Conservation (phyloP, 2,113 vertebrate genomes). For the Nerophis lumbriciformis region DNA sequence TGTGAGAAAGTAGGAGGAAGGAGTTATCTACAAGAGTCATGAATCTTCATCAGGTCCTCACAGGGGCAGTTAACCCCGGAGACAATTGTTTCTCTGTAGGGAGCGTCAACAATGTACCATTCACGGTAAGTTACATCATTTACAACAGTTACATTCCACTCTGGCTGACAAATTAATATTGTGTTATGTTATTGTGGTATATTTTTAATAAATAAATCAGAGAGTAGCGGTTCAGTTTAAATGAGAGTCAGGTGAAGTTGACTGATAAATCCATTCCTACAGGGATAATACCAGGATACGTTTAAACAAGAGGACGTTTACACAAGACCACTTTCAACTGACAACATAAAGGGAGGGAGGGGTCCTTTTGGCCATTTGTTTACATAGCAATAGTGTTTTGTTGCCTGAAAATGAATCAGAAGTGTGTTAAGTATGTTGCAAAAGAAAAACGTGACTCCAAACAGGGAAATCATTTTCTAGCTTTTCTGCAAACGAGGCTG, state of each 20-base stretch:
- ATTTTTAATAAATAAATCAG: neutral
- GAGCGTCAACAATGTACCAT: conserved; percentile 78
- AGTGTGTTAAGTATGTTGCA: no score
- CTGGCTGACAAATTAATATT: neutral
- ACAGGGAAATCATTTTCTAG: no score
- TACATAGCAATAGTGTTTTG: neutral
- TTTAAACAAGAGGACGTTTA: neutral
- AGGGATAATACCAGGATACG: neutral
- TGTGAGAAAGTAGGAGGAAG: conserved; percentile 38
- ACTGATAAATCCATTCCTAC: neutral
- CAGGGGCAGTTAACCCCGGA: conserved; percentile 93
- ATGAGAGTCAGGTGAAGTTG: neutral
- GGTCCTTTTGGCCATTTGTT: neutral
- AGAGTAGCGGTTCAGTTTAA: neutral
- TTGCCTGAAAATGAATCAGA: neutral
- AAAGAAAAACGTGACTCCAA: no score
- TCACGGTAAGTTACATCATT: conserved; percentile 79
- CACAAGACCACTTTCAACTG: neutral
- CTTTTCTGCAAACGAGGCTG: no score
- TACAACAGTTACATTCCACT: neutral
- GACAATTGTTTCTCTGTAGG: conserved; percentile 93
- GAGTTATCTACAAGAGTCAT: conserved; percentile 61
- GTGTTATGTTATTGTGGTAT: neutral
- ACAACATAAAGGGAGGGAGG: no score
- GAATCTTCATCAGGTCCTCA: conserved; percentile 97